Conservation (phyloP, 2,113 vertebrate genomes). For the Stegostoma tigrinum region DNA sequence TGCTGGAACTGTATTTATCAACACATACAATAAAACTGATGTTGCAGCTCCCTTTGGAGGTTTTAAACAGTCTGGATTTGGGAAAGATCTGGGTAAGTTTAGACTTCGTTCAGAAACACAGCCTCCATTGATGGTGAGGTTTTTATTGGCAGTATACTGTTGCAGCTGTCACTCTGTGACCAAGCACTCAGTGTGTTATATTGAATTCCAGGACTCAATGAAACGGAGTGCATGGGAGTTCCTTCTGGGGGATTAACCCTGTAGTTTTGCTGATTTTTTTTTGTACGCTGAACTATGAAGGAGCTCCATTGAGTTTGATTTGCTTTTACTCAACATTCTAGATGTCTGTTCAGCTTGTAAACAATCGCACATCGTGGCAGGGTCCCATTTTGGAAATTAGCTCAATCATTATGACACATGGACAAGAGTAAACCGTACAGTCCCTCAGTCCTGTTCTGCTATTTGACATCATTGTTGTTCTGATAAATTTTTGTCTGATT, state of each 20-base stretch:
- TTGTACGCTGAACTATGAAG: not conserved
- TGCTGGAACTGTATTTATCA: conserved; percentile 90
- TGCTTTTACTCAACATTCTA: no score
- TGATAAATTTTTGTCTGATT: no score
- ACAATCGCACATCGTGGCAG: no score
- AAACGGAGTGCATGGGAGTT: no score
- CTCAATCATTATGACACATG: no score
- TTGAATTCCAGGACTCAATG: not conserved
- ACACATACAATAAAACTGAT: conserved; percentile 97
- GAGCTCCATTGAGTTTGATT: no score
- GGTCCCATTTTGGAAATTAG: no score
- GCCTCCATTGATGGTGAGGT: not conserved
- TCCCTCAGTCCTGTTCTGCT: no score
- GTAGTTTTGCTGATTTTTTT: not conserved
- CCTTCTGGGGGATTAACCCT: not conserved
- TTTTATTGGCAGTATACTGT: not conserved
- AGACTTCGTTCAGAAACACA: not conserved
- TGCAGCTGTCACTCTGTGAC: not conserved
- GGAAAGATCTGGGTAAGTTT: conserved; percentile 85
- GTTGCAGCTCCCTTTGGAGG: conserved; percentile 92
- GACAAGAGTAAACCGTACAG: no score
- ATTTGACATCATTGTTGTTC: no score
- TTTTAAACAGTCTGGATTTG: conserved; percentile 93
- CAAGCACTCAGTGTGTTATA: not conserved
- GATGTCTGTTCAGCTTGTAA: no score